Percentiles rank a stretch among this genome's conserved stretches.
phyloP scores from a whole-genome alignment of 2,888 invertebrate species.

The Lepas anatifera region DNA sequence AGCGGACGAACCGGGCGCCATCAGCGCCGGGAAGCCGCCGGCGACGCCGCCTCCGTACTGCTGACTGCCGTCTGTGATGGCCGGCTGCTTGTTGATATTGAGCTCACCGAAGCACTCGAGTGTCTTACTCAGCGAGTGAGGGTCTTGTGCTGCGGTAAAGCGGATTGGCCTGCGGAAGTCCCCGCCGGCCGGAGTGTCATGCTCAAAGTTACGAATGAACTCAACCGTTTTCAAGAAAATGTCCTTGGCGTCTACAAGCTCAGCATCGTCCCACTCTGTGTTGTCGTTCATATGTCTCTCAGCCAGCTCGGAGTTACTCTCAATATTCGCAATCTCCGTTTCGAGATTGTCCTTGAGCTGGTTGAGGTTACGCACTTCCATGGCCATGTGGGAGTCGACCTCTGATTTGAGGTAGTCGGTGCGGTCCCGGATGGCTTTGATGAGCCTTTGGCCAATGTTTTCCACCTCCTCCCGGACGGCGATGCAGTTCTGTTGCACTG shows the following conservation, averaged over 20 bases:
- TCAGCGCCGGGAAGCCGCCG: constrained; percentile 1
- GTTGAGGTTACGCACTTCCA: constrained; percentile 72
- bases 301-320: constrained; percentile 90
- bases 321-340: constrained; percentile 85
- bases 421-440: constrained; percentile 79
- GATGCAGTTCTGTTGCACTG: constrained; percentile 76
- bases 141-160: constrained; percentile 80
- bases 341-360: constrained; percentile 87
- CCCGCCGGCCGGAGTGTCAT: constrained; percentile 51
- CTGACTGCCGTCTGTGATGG: no score
- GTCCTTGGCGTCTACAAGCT: constrained; percentile 88
- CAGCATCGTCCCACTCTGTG: constrained; percentile 83
- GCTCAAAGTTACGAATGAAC: constrained; percentile 83
- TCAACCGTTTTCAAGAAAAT: constrained; percentile 92
- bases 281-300: constrained; percentile 49
- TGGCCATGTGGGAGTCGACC: constrained; percentile 75
- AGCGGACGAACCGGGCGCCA: constrained; percentile 8
- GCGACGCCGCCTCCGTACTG: neutral
- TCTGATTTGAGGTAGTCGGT: constrained; percentile 59
- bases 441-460: constrained; percentile 60
- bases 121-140: constrained; percentile 67
- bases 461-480: constrained; percentile 88
- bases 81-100: constrained; percentile 49
- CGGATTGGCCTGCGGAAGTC: constrained; percentile 75
- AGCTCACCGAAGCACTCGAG: constrained; percentile 82